Evolutionary conservation across 30 jellyfish, hydroid and myxozoan genomes (phyloP), one percentile per base, ranked within the genome.

Genomic region (Turritopsis dohrnii): DNA sequence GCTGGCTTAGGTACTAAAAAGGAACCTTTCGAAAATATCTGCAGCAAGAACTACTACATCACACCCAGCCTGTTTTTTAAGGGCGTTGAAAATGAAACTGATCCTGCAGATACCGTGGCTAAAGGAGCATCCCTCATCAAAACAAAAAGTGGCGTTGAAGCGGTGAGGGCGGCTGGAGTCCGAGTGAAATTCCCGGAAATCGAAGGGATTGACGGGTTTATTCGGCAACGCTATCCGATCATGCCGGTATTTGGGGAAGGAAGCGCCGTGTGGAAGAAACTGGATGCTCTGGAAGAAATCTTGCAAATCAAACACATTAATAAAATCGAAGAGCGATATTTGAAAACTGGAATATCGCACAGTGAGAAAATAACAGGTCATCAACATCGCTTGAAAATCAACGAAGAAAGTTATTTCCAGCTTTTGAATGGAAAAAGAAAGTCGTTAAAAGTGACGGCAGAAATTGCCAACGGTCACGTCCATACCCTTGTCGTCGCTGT

Each of bases 71-170:
- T 21, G 65, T 81, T 81, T 52, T 81, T 7, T 83, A 25, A 53
- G 16, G 88, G 88, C 16, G 83, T 23, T 22, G 21, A 22, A 53
- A 29, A 21, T 18, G 83, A 65, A 19, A 29, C 65, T 8, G 74
- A 81, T 60, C 74, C 88, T 7, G 88, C 88, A 7, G 88, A 81
- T 7, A 81, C 88, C 0, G 60, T 41, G 5, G 85, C 54, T 28
- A 21, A 18, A 81, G 79, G 83, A 28, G 96, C 88, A 19, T 89
- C 54, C 52, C 87, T 94, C 74, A 94, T 77, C 54, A 88, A 86
- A 24, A 76, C 66, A 20, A 24, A 52, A 79, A 74, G 83, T 84
- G 94, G 81, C 23, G 80, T 24, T 4, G 22, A n/a, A 1, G 31
- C 28, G 30, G 88, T 66, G 19, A 20, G 66, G 28, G 83, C 88